Conservation (phyloP, 2,113 vertebrate species). For the Heterochromis multidens region DNA sequence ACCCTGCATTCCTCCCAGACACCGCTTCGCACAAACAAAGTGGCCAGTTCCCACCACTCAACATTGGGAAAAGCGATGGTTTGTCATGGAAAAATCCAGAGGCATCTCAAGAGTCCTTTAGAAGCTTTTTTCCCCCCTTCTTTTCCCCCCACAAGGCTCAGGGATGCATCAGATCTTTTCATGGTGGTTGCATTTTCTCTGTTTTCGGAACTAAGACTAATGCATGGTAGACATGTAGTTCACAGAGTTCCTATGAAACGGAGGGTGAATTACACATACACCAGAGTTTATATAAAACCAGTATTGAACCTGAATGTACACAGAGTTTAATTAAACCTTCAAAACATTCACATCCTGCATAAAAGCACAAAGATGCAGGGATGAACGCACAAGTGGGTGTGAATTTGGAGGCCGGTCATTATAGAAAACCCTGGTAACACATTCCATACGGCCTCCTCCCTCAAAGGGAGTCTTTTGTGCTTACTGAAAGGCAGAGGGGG, state of each 20-base stretch:
- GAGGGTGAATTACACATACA: not conserved
- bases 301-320: fast-evolving
- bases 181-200: conserved; percentile 14
- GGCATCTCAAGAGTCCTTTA: conserved; percentile 67
- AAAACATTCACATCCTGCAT: not conserved
- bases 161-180: conserved; percentile 2
- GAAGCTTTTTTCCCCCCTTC: not conserved
- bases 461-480: conserved; percentile 67
- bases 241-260: not conserved
- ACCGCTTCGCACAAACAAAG: conserved; percentile 71
- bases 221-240: not conserved
- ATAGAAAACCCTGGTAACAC: conserved; percentile 66
- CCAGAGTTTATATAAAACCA: not conserved
- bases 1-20: conserved; percentile 70
- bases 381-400: not conserved
- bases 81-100: conserved; percentile 70
- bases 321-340: not conserved
- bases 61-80: conserved; percentile 64
- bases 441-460: conserved; percentile 65
- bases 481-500: conserved; percentile 63
- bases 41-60: conserved; percentile 66
- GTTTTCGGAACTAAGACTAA: not conserved
- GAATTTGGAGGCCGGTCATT: conserved; percentile 33
- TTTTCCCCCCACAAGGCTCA: not conserved
- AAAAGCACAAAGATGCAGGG: not conserved